Percentiles rank a stretch among this genome's conserved stretches.
Conservation (phyloP, 2,888 invertebrate species). For the Euproctis similis region DNA sequence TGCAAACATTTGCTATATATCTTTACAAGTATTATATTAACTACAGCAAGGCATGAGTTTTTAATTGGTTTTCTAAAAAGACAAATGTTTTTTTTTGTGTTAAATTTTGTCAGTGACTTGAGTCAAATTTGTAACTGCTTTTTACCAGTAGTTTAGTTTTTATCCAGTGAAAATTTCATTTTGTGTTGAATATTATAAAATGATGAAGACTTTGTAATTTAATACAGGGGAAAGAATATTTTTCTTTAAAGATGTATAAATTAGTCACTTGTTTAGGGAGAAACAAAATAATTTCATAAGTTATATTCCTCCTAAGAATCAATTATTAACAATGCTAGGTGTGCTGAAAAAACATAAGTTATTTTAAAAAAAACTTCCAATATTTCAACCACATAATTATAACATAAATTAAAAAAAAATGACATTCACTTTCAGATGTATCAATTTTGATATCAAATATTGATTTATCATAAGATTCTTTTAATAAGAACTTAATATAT, state of each 20-base stretch:
- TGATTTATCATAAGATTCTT: conserved; percentile 19
- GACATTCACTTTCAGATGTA: conserved; percentile 14
- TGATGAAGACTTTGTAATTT: conserved; percentile 28
- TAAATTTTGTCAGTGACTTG: conserved; percentile 32
- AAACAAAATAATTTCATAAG: conserved; percentile 42
- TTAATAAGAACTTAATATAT: conserved; percentile 5
- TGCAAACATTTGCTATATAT: conserved; percentile 58
- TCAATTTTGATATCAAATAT: too few species aligned
- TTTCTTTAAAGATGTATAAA: conserved; percentile 24
- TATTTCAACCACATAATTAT: conserved; percentile 2
- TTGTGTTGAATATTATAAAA: conserved; percentile 27
- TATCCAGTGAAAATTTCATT: conserved; percentile 20
- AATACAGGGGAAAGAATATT: conserved; percentile 36
- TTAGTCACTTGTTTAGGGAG: conserved; percentile 27
- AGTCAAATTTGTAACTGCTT: conserved; percentile 24
- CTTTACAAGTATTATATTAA: conserved; percentile 48
- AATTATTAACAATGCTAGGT: conserved; percentile 30
- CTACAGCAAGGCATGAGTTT: conserved; percentile 37
- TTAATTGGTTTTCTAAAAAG: conserved; percentile 32
- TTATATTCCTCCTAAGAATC: conserved; percentile 48
- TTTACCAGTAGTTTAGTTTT: conserved; percentile 1
- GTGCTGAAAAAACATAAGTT: conserved; percentile 19
- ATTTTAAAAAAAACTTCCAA: conserved; percentile 14
- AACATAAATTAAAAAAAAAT: neutral
- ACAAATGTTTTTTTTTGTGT: conserved; percentile 31